Conservation (phyloP, 2,888 invertebrate species). For the Agriopis aurantiaria region DNA sequence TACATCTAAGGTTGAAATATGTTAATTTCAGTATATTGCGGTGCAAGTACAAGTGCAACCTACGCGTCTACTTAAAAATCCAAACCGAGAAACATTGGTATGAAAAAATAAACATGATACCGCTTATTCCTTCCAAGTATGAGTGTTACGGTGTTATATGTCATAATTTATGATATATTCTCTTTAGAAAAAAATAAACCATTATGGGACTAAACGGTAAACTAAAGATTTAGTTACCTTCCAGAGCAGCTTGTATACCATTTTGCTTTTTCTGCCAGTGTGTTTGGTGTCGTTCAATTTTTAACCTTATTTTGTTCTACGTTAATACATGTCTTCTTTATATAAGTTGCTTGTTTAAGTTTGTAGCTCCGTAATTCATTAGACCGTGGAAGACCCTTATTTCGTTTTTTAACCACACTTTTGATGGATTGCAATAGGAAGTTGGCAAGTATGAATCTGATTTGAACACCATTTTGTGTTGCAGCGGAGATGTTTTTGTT, state of each 20-base stretch:
- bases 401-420: conserved; percentile 64
- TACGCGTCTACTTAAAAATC: background rate
- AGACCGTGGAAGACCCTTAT: conserved; percentile 48
- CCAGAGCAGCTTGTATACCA: conserved; percentile 55
- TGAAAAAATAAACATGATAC: conserved; percentile 51
- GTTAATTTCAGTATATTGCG: background rate
- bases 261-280: conserved; percentile 1
- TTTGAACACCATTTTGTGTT: conserved; percentile 34
- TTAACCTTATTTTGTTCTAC: background rate
- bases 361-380: conserved; percentile 52
- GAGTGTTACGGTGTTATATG: conserved; percentile 65
- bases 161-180: conserved; percentile 81
- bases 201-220: conserved; percentile 81
- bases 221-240: conserved; percentile 75
- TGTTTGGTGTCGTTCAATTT: conserved; percentile 4
- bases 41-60: background rate
- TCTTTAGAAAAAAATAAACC: conserved; percentile 69
- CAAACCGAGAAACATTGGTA: conserved; percentile 30
- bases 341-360: background rate
- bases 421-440: conserved; percentile 70
- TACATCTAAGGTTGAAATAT: too few species aligned
- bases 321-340: conserved; percentile 14
- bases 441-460: conserved; percentile 52
- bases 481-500: conserved; percentile 37
- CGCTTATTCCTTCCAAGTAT: conserved; percentile 55